Evolutionary conservation across 2,113 vertebrate genomes (phyloP).

Genomic region (Perca fluviatilis): DNA sequence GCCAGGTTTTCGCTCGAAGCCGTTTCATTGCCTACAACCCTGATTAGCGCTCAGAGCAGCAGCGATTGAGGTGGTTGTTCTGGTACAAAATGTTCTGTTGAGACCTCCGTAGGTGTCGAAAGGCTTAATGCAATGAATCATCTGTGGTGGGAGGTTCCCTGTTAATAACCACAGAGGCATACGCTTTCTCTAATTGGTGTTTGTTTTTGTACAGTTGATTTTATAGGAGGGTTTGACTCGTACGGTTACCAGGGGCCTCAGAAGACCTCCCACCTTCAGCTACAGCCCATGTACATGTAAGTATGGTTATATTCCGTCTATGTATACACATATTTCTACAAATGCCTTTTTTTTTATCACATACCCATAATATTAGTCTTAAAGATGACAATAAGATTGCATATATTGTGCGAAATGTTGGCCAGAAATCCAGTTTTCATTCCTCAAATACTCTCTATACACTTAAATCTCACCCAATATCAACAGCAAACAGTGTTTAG

Average conservation of each 20-base stretch:
- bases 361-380: neutral
- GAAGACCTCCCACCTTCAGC: constrained; percentile 98
- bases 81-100: constrained; percentile 7
- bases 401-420: neutral
- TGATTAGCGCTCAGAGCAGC: constrained; percentile 28
- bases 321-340: neutral
- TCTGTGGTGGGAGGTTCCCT: constrained; percentile 42
- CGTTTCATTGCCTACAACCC: constrained; percentile 26
- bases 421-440: neutral
- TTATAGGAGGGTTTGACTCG: constrained; percentile 99
- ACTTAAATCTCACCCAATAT: neutral
- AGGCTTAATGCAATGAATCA: constrained; percentile 50
- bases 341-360: neutral
- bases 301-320: constrained; percentile 70
- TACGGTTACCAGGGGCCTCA: constrained; percentile 99
- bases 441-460: neutral
- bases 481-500: constrained; percentile 23
- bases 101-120: constrained; percentile 46
- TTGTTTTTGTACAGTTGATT: constrained; percentile 90
- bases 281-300: constrained; percentile 99
- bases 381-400: neutral
- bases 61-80: constrained; percentile 7
- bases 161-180: constrained; percentile 15
- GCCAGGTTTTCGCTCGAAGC: constrained; percentile 27
- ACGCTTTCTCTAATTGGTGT: constrained; percentile 45